Evolutionary conservation across 2,888 invertebrate species (phyloP).

Genomic region (Calliphora vomitoria): DNA sequence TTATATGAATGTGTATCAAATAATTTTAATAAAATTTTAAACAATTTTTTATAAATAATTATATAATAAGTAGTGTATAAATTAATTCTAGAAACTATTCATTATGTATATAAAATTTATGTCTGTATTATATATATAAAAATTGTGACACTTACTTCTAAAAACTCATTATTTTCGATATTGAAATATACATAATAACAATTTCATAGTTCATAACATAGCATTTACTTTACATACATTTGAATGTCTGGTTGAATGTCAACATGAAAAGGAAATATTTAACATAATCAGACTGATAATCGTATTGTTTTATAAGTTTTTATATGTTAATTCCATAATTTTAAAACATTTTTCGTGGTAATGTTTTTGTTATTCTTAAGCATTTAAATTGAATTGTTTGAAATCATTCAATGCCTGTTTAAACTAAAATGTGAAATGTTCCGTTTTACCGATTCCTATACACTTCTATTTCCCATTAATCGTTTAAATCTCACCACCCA

Average conservation of each 20-base stretch:
- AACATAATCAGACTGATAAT: not conserved
- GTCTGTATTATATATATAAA: not conserved
- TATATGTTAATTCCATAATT: not conserved
- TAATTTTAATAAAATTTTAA: not conserved
- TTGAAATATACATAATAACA: not conserved
- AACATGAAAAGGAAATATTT: not conserved
- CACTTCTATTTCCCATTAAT: not conserved
- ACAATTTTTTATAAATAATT: not conserved
- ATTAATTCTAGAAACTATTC: not conserved
- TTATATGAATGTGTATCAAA: not conserved
- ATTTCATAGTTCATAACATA: not conserved
- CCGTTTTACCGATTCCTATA: no score
- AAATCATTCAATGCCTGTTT: not conserved
- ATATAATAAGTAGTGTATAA: not conserved
- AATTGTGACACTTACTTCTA: not conserved
- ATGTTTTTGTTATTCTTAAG: not conserved
- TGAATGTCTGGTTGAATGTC: not conserved
- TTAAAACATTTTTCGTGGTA: not conserved
- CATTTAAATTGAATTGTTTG: not conserved
- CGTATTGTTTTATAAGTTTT: not conserved
- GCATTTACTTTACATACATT: not conserved
- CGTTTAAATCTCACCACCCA: not conserved
- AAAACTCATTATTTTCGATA: not conserved
- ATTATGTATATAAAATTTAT: not conserved
- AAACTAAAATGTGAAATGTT: slow-evolving; percentile 17